Evolutionary conservation across 1,140 invertebrate genomes (phyloP).

Genomic region (Calosoma granatense): DNA sequence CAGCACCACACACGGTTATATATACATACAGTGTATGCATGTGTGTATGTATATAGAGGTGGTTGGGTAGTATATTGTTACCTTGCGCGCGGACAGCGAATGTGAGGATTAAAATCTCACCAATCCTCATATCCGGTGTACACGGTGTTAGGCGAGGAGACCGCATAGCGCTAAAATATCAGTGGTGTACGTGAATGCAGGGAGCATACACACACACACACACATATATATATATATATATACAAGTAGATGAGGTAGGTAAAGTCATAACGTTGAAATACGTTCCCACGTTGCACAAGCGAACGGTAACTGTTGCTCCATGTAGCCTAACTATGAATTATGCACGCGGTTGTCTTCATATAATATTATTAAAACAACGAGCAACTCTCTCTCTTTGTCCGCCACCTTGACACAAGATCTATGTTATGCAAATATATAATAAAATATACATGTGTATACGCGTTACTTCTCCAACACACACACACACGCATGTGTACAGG

Average conservation of each 20-base stretch:
- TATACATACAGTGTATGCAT: too few species aligned
- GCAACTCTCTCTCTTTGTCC: background rate
- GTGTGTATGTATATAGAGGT: too few species aligned
- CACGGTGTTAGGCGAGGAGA: background rate
- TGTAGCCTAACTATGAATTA: background rate
- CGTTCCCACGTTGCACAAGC: too few species aligned
- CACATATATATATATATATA: background rate
- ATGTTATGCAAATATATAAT: too few species aligned
- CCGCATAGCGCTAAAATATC: background rate
- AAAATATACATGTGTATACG: too few species aligned
- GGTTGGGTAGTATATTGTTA: background rate
- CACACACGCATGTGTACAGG: too few species aligned
- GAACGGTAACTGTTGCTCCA: background rate
- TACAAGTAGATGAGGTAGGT: background rate
- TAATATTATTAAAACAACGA: background rate
- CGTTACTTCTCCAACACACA: too few species aligned
- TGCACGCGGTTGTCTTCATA: background rate
- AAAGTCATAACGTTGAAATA: background rate
- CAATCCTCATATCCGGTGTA: constrained; percentile 3
- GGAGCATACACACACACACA: background rate
- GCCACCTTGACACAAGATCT: background rate
- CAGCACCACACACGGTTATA: too few species aligned
- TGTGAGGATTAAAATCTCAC: constrained; percentile 7
- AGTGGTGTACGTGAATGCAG: background rate
- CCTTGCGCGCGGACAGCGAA: background rate